phyloP scores from a whole-genome alignment of 2,888 invertebrate genomes.

The Macrophya alboannulata region DNA sequence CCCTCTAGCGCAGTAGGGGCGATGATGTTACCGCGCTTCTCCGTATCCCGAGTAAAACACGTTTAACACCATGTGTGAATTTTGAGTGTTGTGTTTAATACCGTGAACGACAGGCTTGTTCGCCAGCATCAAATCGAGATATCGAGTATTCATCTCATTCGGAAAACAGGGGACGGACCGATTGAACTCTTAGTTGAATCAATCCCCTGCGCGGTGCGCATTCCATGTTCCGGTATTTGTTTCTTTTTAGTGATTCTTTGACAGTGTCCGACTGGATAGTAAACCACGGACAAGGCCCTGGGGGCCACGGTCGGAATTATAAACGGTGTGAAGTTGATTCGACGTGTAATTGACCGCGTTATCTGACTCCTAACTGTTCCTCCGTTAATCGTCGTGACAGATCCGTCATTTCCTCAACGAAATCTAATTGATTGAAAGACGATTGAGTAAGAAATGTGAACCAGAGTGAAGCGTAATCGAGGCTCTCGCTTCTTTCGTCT shows the following conservation, averaged over 20 bases:
- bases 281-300: background rate
- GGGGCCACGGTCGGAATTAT: background rate
- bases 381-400: background rate
- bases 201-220: constrained; percentile 59
- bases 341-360: background rate
- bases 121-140: constrained; percentile 26
- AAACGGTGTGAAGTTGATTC: background rate
- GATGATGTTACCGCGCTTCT: constrained; percentile 50
- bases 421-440: background rate
- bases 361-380: background rate
- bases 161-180: constrained; percentile 58
- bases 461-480: background rate
- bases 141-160: background rate
- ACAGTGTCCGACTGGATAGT: background rate
- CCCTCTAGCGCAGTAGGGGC: constrained; percentile 75
- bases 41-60: constrained; percentile 51
- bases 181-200: constrained; percentile 53
- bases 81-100: background rate
- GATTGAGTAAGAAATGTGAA: background rate
- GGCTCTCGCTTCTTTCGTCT: background rate
- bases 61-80: constrained; percentile 17
- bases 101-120: background rate
- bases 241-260: background rate
- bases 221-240: constrained; percentile 63
- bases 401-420: background rate